Evolutionary conservation across 2,888 invertebrate species (phyloP), one percentile per base, ranked within the genome.

Genomic region (Cryptocheilus praepositus): DNA sequence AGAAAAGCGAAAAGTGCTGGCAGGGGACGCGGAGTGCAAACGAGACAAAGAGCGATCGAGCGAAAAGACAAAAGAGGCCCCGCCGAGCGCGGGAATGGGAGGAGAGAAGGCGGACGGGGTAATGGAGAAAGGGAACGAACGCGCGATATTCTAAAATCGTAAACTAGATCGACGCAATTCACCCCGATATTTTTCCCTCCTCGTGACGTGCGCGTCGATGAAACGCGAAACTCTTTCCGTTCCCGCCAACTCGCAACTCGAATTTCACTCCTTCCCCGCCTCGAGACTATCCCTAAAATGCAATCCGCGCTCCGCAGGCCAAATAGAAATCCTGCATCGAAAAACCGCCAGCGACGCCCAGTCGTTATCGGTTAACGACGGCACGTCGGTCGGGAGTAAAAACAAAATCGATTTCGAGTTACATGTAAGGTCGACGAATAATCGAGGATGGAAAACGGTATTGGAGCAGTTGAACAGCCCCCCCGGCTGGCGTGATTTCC

Each of bases 211-310:
- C 43, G 49, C 44, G 44, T 25, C 56, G 52, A 62, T 66, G 66
- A 62, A 66, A 66, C 21, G 55, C 52, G 66, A 66, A 62, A 66
- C 62, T 62, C 16, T 36, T 36, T 56, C 55, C 65, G 44, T 55
- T 22, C 61, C 55, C 49, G 51, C 61, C 58, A 43, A 49, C 49
- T 18, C 53, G 36, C 54, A 56, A 61, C 61, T 66, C 62, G 44
- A 61, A 52, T 66, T 66, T 61, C 66, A 44, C 28, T 45, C 43
- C 46, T 51, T 22, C 43, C n/a, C 56, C 22, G 1, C 36, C 36
- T 36, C 36, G 36, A 36, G 36, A 36, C 36, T 36, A 36, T 49
- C n/a, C 54, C 61, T 4, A 36, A 36, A 21, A 46, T 64, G 53
- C 45, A 54, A 49, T 54, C 18, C 61, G 18, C 51, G 53, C 61